phyloP scores from a whole-genome alignment of 2,888 invertebrate species.

The Encarsia formosa region DNA sequence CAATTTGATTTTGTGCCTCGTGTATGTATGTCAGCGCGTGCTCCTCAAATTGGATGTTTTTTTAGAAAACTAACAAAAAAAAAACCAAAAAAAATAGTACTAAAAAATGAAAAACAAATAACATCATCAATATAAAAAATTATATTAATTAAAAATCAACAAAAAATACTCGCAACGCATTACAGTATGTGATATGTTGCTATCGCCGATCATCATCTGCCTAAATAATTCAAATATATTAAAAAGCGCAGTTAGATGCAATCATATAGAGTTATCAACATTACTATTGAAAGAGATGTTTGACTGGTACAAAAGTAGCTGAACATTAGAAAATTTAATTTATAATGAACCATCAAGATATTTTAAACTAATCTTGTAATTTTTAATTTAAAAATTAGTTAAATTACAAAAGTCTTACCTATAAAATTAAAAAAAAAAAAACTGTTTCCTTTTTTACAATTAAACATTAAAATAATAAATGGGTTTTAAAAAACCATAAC shows the following conservation, averaged over 20 bases:
- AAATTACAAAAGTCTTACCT: not conserved
- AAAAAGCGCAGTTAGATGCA: no score
- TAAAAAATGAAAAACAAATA: constrained; percentile 1
- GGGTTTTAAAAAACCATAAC: no score
- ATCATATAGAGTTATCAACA: constrained; percentile 1
- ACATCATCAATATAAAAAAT: constrained; percentile 4
- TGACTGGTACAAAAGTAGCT: constrained; percentile 14
- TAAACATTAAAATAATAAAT: not conserved
- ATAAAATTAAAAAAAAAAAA: not conserved
- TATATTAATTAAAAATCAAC: not conserved
- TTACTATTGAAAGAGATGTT: constrained; percentile 1
- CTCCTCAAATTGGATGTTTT: constrained; percentile 3
- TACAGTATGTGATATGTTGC: constrained; percentile 22
- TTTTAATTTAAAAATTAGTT: not conserved
- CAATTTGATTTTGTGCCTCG: constrained; percentile 20
- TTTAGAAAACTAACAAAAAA: constrained; percentile 2
- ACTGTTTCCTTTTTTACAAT: not conserved
- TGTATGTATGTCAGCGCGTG: constrained; percentile 12
- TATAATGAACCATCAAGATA: not conserved
- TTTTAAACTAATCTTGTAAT: not conserved
- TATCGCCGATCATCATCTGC: constrained; percentile 21
- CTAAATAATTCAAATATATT: constrained; percentile 18
- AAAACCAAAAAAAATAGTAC: constrained; percentile 1
- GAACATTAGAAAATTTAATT: constrained; percentile 20
- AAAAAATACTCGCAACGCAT: constrained; percentile 7